Conservation (phyloP, 2,888 invertebrate genomes). For the Ptycholaimellus sp. region DNA sequence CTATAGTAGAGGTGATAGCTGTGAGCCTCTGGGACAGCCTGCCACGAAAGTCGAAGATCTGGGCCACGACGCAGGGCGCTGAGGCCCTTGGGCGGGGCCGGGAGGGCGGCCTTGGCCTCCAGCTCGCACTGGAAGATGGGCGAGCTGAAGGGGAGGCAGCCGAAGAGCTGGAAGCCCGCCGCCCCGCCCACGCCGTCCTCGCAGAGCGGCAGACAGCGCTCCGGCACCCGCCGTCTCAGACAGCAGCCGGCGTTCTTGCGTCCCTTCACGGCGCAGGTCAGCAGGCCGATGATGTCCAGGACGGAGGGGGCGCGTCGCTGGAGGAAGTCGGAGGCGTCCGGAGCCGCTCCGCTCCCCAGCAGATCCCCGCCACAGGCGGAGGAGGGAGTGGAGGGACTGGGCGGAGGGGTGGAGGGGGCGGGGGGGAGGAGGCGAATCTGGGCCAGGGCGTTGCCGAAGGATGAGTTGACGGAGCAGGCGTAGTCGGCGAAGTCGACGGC, state of each 20-base stretch:
- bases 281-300: slow-evolving; percentile 8
- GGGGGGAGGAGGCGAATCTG: neutral
- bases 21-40: too few species aligned
- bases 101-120: too few species aligned
- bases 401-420: slow-evolving; percentile 1
- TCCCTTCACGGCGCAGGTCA: slow-evolving; percentile 8
- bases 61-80: too few species aligned
- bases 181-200: slow-evolving; percentile 1
- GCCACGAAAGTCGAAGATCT: too few species aligned
- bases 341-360: slow-evolving; percentile 9
- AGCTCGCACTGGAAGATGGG: too few species aligned
- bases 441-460: slow-evolving; percentile 2
- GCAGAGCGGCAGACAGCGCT: slow-evolving; percentile 12
- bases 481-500: slow-evolving; percentile 3
- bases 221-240: slow-evolving; percentile 9
- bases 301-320: slow-evolving; percentile 5
- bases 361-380: slow-evolving; percentile 10
- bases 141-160: too few species aligned
- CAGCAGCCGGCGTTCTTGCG: slow-evolving; percentile 10
- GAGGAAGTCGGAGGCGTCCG: slow-evolving; percentile 3
- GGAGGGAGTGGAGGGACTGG: slow-evolving; percentile 9
- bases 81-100: too few species aligned
- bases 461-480: slow-evolving; percentile 2
- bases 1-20: too few species aligned
- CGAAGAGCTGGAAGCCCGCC: too few species aligned